phyloP scores from a whole-genome alignment of 2,888 invertebrate genomes.

The Gasteruption jaculator region DNA sequence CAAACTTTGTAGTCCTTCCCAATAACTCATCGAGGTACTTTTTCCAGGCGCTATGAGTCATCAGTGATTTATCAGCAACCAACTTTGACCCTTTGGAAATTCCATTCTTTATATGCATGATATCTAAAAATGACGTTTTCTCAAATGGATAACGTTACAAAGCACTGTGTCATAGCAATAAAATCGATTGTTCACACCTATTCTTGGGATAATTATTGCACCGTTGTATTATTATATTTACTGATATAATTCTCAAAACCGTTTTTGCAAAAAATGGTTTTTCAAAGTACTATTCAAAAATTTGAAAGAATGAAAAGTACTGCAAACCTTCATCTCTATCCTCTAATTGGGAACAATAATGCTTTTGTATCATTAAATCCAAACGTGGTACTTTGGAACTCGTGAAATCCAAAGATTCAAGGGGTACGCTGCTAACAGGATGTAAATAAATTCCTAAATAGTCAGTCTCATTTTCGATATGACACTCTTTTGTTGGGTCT shows the following conservation, averaged over 20 bases:
- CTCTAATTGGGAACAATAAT: slow-evolving; percentile 24
- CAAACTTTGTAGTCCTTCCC: slow-evolving; percentile 8
- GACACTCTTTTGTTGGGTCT: too few relatives aligned
- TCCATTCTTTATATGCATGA: slow-evolving; percentile 26
- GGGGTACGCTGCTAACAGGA: slow-evolving; percentile 30
- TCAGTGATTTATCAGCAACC: slow-evolving; percentile 21
- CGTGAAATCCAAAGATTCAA: slow-evolving; percentile 26
- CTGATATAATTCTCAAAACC: too few relatives aligned
- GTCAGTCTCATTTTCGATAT: slow-evolving; percentile 24
- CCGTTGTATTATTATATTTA: too few relatives aligned
- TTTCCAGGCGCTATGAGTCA: slow-evolving; percentile 29
- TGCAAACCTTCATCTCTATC: slow-evolving; percentile 34
- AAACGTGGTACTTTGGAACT: slow-evolving; percentile 22
- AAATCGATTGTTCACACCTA: too few relatives aligned
- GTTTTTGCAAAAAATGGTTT: too few relatives aligned
- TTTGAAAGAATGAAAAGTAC: not conserved
- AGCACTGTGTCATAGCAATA: too few relatives aligned
- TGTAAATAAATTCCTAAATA: slow-evolving; percentile 23
- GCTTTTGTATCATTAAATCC: slow-evolving; percentile 26
- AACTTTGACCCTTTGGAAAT: slow-evolving; percentile 19
- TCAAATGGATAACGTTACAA: too few relatives aligned
- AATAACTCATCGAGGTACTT: slow-evolving; percentile 27
- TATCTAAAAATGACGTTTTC: slow-evolving; percentile 29
- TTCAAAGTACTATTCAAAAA: slow-evolving; percentile 6
- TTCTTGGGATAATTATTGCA: too few relatives aligned